Base-by-base conservation (phyloP, 2,113 vertebrate genomes). In the Tor tambroides region DNA sequence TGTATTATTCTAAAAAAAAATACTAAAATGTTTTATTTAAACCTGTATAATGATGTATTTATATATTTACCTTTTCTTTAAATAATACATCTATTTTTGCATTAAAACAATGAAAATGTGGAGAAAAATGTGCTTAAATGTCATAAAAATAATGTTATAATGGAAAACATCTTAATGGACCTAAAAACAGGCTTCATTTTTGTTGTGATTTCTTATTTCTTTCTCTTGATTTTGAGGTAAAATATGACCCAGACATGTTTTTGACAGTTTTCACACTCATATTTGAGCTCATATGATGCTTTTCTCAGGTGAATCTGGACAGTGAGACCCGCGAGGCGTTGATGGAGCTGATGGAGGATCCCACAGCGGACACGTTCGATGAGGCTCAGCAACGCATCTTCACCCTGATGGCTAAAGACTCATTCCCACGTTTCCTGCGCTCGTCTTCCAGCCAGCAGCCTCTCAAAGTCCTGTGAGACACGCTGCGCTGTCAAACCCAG, bases 341-440 rank as follows among this genome's bases (percentile, higher is more conserved):
- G 9, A 92, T 94, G 0, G 93, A 94, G 67, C 93, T 92, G 87
- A 94, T 96, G 59, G 94, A 96, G 80, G 94, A 95, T 0, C 95
- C 94, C 11, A 93, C 94, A 0, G 77, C 93, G 0, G 92, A 94
- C 23, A 95, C 93, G 0, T 98, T 98, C 87, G 92, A 91, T 0
- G 90, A 88, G 0, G 97, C 97, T 0, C 97, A 98, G 94, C 96
- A 96, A 83, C 94, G 94, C 51, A 96, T 98, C 41, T 98, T 97
- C 92, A 95, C 91, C 80, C 83, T 98, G 77, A 98, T 98, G 97
- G 96, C 97, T 75, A 98, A 97, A 87, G 97, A 98, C 87, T 96
- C 97, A 21, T 98, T 97, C 76, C 97, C 97, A 0, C 94, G 97
- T 0, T 98, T 98, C 92, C 92, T 97, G 90, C 96, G 96, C 56